A percentile compares a stretch with the other conserved stretches of the same genome.
phyloP scores from a whole-genome alignment of 2,888 invertebrate genomes.

The Choristoneura rosaceana region DNA sequence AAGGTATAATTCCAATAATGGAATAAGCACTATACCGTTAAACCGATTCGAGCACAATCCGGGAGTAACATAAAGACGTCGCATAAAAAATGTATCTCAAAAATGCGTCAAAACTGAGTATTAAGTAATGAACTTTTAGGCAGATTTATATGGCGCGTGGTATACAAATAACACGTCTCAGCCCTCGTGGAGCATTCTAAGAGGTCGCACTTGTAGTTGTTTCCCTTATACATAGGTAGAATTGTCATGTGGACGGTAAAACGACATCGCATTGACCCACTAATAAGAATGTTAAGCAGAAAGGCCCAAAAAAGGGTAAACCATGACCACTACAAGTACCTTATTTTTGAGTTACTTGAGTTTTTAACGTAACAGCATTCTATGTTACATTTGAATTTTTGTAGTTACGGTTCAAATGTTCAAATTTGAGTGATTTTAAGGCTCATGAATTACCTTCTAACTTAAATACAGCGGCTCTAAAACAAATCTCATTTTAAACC shows the following conservation, averaged over 20 bases:
- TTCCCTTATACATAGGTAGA: neutral
- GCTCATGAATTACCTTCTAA: neutral
- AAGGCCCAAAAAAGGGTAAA: neutral
- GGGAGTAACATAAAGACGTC: too few species aligned
- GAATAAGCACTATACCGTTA: too few species aligned
- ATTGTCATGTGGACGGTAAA: slow-evolving; percentile 29
- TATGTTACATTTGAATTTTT: too few species aligned
- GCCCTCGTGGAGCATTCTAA: neutral
- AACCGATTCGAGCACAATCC: too few species aligned
- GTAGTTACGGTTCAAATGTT: neutral
- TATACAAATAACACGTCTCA: neutral
- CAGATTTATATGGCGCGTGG: too few species aligned
- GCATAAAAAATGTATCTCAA: too few species aligned
- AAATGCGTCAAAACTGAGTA: too few species aligned
- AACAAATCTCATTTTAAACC: neutral
- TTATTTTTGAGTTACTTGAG: neutral
- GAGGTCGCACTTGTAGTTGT: neutral
- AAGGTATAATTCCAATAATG: too few species aligned
- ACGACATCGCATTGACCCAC: slow-evolving; percentile 35
- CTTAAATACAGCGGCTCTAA: neutral
- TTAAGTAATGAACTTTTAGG: too few species aligned
- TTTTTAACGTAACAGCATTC: neutral
- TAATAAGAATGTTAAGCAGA: slow-evolving; percentile 43
- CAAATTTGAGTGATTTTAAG: neutral
- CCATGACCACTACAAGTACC: neutral